Percentiles rank a stretch among this genome's conserved stretches.
Evolutionary conservation across 2,797 vertebrate genomes (phyloP).

Genomic region (Sternarchorhynchus goeldii): DNA sequence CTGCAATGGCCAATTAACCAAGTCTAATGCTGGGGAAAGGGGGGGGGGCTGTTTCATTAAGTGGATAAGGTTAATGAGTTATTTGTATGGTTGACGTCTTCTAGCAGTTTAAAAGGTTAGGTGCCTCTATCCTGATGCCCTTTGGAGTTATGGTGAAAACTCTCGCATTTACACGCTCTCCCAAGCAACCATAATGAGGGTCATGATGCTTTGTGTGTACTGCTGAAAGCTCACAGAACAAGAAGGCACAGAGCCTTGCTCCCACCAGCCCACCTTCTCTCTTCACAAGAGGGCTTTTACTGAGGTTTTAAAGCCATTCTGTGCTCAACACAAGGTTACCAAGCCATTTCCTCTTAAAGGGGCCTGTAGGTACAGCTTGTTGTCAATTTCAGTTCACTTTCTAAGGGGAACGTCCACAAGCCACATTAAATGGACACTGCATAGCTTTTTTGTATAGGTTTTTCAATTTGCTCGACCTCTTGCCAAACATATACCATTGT

Average conservation of each 20-base stretch:
- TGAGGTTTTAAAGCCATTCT: neutral
- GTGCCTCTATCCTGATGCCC: constrained; percentile 75
- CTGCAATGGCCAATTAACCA: constrained; percentile 75
- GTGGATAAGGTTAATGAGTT: constrained; percentile 86
- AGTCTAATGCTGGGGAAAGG: constrained; percentile 64
- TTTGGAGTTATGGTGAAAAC: constrained; percentile 71
- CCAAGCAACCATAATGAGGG: constrained; percentile 79
- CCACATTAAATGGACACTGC: constrained; percentile 8
- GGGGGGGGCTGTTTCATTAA: constrained; percentile 72
- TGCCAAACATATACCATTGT: neutral
- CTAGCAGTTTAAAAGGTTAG: constrained; percentile 79
- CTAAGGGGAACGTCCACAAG: neutral
- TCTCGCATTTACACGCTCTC: constrained; percentile 69
- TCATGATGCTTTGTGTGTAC: constrained; percentile 62
- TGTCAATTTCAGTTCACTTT: constrained; percentile 5
- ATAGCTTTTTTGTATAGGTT: neutral
- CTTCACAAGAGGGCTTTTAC: constrained; percentile 4
- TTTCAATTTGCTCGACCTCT: neutral
- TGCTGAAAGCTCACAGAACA: constrained; percentile 62
- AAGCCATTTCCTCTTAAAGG: neutral
- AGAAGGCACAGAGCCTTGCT: constrained; percentile 53
- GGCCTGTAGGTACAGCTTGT: neutral
- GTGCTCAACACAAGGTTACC: constrained; percentile 19
- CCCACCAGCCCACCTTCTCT: constrained; percentile 25
- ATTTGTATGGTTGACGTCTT: constrained; percentile 84